phyloP scores from a whole-genome alignment of 2,888 invertebrate species.

The Siphlonurus alternatus region DNA sequence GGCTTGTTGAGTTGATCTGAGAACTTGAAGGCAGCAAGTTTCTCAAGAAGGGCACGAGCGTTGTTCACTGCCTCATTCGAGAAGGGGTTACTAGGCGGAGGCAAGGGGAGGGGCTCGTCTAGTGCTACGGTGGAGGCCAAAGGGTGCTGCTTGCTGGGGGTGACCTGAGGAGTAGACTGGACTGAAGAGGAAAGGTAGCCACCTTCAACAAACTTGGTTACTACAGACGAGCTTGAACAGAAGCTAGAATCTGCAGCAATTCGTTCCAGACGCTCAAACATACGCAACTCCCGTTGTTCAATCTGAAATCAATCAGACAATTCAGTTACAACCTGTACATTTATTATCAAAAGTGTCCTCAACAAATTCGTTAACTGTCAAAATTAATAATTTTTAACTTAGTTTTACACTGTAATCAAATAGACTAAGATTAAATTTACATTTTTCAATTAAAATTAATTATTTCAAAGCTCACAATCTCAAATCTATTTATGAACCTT shows the following conservation, averaged over 20 bases:
- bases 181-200: constrained; percentile 17
- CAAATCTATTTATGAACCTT: too few relatives aligned
- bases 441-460: too few relatives aligned
- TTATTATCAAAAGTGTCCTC: too few relatives aligned
- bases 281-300: constrained; percentile 41
- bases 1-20: neutral
- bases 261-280: constrained; percentile 63
- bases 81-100: neutral
- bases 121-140: too few relatives aligned
- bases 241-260: constrained; percentile 52
- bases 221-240: constrained; percentile 46
- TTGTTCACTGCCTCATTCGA: neutral
- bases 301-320: neutral
- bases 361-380: too few relatives aligned
- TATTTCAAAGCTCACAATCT: too few relatives aligned
- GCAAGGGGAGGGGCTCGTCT: neutral
- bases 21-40: neutral
- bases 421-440: too few relatives aligned
- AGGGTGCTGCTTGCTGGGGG: neutral
- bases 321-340: too few relatives aligned
- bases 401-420: too few relatives aligned
- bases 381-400: too few relatives aligned
- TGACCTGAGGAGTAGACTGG: constrained; percentile 23
- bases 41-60: neutral
- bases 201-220: constrained; percentile 32